Conservation (phyloP, 1,140 invertebrate species). For the Drosophila kepulauana region DNA sequence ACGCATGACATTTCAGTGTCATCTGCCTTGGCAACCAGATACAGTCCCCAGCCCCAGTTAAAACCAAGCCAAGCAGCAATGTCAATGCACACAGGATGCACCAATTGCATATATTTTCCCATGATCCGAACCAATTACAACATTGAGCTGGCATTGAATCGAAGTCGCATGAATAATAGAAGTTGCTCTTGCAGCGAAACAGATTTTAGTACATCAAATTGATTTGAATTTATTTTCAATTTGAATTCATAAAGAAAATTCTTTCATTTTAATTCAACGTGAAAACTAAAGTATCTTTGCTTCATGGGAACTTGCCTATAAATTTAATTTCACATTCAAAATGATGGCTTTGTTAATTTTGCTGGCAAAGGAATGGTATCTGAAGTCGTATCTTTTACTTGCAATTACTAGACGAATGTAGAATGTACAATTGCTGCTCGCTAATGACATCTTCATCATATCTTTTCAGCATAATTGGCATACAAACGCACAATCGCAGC, state of each 20-base stretch:
- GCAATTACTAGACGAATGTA: background rate
- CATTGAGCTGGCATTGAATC: background rate
- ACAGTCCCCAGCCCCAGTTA: no score
- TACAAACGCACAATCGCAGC: background rate
- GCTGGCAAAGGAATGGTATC: no score
- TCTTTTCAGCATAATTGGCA: background rate
- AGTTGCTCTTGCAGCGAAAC: no score
- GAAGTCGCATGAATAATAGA: background rate
- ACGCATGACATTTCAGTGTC: conserved; percentile 80
- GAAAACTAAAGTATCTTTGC: no score
- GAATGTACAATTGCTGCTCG: background rate
- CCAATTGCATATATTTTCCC: conserved; percentile 73
- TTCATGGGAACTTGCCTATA: no score
- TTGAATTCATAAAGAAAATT: no score
- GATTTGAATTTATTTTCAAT: no score
- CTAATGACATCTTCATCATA: background rate
- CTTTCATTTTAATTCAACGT: no score
- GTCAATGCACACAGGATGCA: conserved; percentile 75
- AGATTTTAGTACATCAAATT: no score
- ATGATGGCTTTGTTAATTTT: no score
- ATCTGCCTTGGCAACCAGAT: conserved; percentile 23
- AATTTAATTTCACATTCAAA: no score
- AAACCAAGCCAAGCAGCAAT: conserved; percentile 57
- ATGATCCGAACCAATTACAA: conserved; percentile 16
- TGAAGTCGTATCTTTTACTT: no score